A percentile compares a stretch with the other conserved stretches of the same genome.
Evolutionary conservation across 2,888 invertebrate species (phyloP).

Genomic region (Andricus quercusramuli): DNA sequence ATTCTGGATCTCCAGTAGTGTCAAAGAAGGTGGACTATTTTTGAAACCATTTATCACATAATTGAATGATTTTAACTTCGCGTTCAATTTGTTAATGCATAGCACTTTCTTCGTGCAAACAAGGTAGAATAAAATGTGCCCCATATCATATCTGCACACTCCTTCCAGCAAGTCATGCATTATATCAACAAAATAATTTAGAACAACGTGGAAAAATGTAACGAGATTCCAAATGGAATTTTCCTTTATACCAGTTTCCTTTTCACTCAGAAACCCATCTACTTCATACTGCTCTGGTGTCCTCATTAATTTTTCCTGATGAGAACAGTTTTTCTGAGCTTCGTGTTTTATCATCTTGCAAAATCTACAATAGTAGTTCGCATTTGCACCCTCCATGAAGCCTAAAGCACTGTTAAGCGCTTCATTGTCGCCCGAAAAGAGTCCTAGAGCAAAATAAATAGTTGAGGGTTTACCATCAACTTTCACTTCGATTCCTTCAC

Average conservation of each 20-base stretch:
- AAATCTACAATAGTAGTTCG: constrained; percentile 45
- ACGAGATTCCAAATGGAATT: background rate
- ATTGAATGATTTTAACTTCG: background rate
- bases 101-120: background rate
- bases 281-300: constrained; percentile 23
- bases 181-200: background rate
- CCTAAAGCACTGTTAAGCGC: constrained; percentile 38
- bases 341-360: constrained; percentile 37
- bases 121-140: background rate
- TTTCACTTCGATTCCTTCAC: constrained; percentile 24
- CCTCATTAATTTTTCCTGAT: constrained; percentile 6
- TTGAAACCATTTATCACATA: background rate
- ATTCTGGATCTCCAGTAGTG: background rate
- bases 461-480: background rate
- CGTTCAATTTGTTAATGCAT: background rate
- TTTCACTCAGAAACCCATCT: constrained; percentile 13
- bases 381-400: constrained; percentile 29
- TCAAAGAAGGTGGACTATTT: background rate
- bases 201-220: background rate
- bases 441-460: no score
- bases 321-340: constrained; percentile 23
- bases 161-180: background rate
- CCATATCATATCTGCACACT: background rate
- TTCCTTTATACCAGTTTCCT: constrained; percentile 18
- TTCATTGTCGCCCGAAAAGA: constrained; percentile 42